Evolutionary conservation across 1,140 invertebrate species (phyloP), one percentile per base, ranked within the genome.

Genomic region (Ceratina australensis): DNA sequence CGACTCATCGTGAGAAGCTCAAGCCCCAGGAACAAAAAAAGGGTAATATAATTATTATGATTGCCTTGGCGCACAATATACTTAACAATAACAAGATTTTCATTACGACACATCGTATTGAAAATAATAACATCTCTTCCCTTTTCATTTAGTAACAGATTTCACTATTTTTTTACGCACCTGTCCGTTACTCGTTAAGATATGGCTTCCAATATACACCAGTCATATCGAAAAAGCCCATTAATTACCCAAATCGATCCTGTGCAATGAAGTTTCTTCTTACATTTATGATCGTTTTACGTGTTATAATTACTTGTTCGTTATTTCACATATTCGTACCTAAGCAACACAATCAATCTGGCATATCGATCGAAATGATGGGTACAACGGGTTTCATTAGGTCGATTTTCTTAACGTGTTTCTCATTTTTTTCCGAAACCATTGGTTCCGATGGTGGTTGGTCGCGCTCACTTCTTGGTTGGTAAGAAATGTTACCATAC

Each of bases 401-500:
- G 92, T 96, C 95, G 83, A 95, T 95, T 88, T 96, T 95, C 89
- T 95, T 95, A 80, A 94, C 93, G 84, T 94, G 90, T 66, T 95
- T 91, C 88, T 94, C 84, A 88, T 93, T 91, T 93, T 95, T 94
- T 91, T 95, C 91, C 0, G 89, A 88, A 2, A 92, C 89, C 87
- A 92, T 92, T 42, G 91, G 92, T 87, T 94, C 85, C 88, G 93
- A 92, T 92, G 94, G 86, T 89, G 93, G 89, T 73, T 91, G 89
- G 79, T 92, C 92, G 20, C 90, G 88, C 50, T 92, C 94, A 92
- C 88, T 93, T 93, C 93, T 89, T 87, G 93, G 85, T 89, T 94
- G 93, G 88, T 99, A 99, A 2, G 98, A 98, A 85, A 99, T 99
- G 91, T 99, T 99, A 5, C 98, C 98, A 90, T 99, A 99, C 89